Percentiles rank a stretch among this genome's conserved stretches.
Conservation (phyloP, 2,888 invertebrate species). For the Sympetrum striolatum region DNA sequence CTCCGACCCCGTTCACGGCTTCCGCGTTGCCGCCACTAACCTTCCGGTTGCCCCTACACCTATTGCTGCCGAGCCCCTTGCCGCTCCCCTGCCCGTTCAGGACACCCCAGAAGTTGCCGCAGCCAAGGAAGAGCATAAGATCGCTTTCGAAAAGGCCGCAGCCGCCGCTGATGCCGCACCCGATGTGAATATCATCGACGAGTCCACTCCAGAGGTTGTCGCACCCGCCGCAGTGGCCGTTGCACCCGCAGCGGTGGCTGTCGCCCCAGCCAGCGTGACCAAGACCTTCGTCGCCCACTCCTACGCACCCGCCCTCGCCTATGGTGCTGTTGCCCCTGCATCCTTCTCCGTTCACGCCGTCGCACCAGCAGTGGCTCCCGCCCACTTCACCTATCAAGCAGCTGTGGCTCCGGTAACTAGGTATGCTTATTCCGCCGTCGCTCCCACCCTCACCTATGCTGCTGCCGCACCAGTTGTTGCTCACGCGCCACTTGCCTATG, state of each 20-base stretch:
- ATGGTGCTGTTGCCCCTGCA: conserved; percentile 53
- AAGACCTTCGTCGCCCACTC: conserved; percentile 38
- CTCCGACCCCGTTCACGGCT: conserved; percentile 59
- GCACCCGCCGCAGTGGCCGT: conserved; percentile 56
- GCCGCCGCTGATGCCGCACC: conserved; percentile 58
- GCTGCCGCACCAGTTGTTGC: background rate
- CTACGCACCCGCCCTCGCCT: conserved; percentile 47
- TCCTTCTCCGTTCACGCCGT: conserved; percentile 49
- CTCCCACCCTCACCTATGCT: background rate
- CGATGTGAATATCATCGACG: conserved; percentile 53
- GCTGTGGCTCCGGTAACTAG: conserved; percentile 58
- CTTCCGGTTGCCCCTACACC: conserved; percentile 55
- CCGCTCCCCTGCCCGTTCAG: conserved; percentile 47
- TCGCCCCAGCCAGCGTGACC: conserved; percentile 61
- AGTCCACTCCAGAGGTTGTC: conserved; percentile 59
- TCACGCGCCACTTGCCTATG: background rate
- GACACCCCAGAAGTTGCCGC: conserved; percentile 60
- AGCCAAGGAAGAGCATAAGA: conserved; percentile 59
- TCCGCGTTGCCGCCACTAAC: conserved; percentile 61
- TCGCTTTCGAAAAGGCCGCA: conserved; percentile 56
- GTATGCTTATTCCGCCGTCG: background rate
- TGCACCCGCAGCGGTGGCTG: conserved; percentile 62
- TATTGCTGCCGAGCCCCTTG: conserved; percentile 58
- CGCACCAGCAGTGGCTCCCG: conserved; percentile 25
- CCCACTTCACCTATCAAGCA: conserved; percentile 53